phyloP scores from a whole-genome alignment of 2,888 invertebrate species.

The Plemyria rubiginata region DNA sequence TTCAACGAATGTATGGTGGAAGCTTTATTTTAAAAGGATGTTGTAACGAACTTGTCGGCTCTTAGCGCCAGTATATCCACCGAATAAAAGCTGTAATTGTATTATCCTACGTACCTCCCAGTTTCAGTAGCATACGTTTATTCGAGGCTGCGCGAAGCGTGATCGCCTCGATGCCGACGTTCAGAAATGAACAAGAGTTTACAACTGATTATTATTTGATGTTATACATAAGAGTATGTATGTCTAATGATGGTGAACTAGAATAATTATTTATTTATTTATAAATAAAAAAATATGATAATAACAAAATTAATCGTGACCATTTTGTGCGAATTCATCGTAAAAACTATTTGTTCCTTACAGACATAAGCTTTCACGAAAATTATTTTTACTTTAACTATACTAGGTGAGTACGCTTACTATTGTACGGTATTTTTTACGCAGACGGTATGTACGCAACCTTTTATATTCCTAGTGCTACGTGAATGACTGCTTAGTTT shows the following conservation, averaged over 20 bases:
- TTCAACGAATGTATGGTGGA: background rate
- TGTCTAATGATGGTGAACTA: slow-evolving; percentile 45
- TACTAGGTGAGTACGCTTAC: slow-evolving; percentile 75
- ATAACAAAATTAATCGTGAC: slow-evolving; percentile 39
- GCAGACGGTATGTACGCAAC: slow-evolving; percentile 59
- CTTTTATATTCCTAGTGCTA: slow-evolving; percentile 74
- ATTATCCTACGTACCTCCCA: slow-evolving; percentile 31
- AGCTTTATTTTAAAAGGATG: background rate
- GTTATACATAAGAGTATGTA: slow-evolving; percentile 36
- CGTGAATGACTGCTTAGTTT: slow-evolving; percentile 83
- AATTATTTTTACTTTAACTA: slow-evolving; percentile 70
- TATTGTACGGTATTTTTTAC: slow-evolving; percentile 75
- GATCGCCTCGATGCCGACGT: slow-evolving; percentile 14
- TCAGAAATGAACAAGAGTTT: slow-evolving; percentile 12
- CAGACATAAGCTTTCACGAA: slow-evolving; percentile 47
- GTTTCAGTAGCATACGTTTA: slow-evolving; percentile 18
- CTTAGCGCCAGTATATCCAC: slow-evolving; percentile 25
- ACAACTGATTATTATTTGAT: slow-evolving; percentile 24
- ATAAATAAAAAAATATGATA: slow-evolving; percentile 41
- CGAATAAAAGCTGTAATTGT: slow-evolving; percentile 29
- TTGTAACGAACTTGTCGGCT: too few relatives aligned
- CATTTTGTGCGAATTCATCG: slow-evolving; percentile 49
- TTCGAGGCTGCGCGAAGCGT: slow-evolving; percentile 30
- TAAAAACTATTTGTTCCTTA: slow-evolving; percentile 69
- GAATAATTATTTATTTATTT: slow-evolving; percentile 62